phyloP scores from a whole-genome alignment of 2,113 vertebrate species.

The Phocoena sinus region DNA sequence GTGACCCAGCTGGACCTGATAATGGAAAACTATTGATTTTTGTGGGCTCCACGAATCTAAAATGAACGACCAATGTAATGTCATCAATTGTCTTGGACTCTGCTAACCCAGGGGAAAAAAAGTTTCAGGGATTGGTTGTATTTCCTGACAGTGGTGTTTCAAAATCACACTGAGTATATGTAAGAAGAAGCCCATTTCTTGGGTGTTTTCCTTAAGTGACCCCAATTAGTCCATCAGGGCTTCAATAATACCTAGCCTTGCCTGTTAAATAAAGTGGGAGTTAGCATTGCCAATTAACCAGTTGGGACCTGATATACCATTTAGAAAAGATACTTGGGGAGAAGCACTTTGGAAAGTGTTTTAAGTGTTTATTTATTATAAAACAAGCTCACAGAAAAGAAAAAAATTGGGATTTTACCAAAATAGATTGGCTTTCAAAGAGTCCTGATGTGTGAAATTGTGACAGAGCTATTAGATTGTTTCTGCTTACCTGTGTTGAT shows the following conservation, averaged over 20 bases:
- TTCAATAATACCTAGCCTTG: neutral
- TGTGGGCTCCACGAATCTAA: conserved; percentile 84
- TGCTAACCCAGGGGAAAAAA: conserved; percentile 73
- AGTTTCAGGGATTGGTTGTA: conserved; percentile 71
- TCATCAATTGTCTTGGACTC: conserved; percentile 88
- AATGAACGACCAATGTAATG: conserved; percentile 86
- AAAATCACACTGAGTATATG: conserved; percentile 27
- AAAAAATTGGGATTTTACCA: neutral
- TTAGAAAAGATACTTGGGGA: neutral
- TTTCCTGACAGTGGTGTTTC: conserved; percentile 54
- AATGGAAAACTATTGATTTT: conserved; percentile 99
- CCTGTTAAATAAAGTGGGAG: neutral
- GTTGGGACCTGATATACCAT: neutral
- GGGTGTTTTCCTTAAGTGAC: conserved; percentile 30
- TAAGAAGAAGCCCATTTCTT: conserved; percentile 42
- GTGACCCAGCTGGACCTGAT: conserved; percentile 96
- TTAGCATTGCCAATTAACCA: neutral
- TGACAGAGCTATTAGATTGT: neutral
- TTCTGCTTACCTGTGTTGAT: neutral
- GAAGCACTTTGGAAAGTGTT: neutral
- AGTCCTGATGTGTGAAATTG: neutral
- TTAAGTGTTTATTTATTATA: neutral
- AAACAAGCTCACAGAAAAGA: neutral
- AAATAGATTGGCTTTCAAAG: neutral
- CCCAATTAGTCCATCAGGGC: neutral